phyloP scores from a whole-genome alignment of 2,113 vertebrate species.

The Apodemus sylvaticus region DNA sequence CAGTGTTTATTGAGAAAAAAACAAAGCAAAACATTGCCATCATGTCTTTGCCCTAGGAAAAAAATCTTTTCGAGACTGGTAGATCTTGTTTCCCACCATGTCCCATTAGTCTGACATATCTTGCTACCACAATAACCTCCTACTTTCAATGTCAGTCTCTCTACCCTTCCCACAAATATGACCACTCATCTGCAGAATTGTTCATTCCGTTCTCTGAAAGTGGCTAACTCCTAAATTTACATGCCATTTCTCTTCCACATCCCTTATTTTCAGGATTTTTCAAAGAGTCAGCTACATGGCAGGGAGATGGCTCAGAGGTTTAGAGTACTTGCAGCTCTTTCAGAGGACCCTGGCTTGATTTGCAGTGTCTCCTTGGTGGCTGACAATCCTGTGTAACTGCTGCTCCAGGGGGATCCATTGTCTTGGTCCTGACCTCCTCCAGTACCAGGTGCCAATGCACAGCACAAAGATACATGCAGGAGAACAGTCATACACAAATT shows the following conservation, averaged over 20 bases:
- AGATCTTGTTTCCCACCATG: neutral
- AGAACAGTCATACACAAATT: neutral
- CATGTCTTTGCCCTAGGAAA: neutral
- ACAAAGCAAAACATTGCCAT: neutral
- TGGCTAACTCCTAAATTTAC: neutral
- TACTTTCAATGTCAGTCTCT: neutral
- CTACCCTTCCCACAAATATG: neutral
- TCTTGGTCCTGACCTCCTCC: neutral
- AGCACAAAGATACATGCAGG: neutral
- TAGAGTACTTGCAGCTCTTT: neutral
- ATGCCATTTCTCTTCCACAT: neutral
- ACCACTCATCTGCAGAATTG: neutral
- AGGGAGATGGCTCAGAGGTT: neutral
- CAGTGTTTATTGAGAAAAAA: conserved; percentile 9
- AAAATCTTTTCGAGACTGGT: neutral
- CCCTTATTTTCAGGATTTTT: neutral
- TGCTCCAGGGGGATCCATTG: neutral
- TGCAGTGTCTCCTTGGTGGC: neutral
- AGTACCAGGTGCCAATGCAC: neutral
- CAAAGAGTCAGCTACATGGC: neutral
- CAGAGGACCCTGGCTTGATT: neutral
- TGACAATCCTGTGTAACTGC: neutral
- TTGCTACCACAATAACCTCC: neutral
- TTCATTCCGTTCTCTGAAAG: conserved; percentile 17
- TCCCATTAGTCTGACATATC: neutral